Conservation (phyloP, 1,140 invertebrate genomes). For the Cotesia chilonis region DNA sequence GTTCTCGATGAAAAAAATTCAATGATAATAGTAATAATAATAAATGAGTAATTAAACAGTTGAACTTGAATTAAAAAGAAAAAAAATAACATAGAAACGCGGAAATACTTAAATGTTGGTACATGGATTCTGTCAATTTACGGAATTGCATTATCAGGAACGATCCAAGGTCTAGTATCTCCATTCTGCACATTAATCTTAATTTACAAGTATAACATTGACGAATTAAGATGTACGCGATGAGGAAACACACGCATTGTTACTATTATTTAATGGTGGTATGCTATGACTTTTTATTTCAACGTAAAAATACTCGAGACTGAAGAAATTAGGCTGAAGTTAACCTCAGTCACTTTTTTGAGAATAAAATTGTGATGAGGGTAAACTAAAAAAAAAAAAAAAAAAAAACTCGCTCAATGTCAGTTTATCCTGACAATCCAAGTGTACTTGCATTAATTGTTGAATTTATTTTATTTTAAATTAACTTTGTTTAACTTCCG, state of each 20-base stretch:
- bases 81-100: not conserved
- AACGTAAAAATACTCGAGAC: slow-evolving; percentile 2
- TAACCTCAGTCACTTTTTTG: not conserved
- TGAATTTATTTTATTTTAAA: too few species aligned
- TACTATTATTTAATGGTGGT: slow-evolving; percentile 16
- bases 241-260: slow-evolving; percentile 17
- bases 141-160: slow-evolving; percentile 24
- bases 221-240: slow-evolving; percentile 25
- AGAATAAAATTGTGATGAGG: not conserved
- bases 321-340: not conserved
- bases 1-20: not conserved
- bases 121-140: slow-evolving; percentile 8
- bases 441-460: too few species aligned
- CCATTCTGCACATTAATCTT: slow-evolving; percentile 16
- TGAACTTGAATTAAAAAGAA: not conserved
- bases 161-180: slow-evolving; percentile 27
- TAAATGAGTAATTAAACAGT: not conserved
- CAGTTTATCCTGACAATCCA: too few species aligned
- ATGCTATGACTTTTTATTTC: not conserved
- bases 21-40: not conserved
- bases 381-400: too few species aligned
- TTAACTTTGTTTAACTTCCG: too few species aligned
- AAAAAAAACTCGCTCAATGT: too few species aligned
- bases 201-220: slow-evolving; percentile 24
- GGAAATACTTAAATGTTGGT: slow-evolving; percentile 17